phyloP scores from a whole-genome alignment of 2,888 invertebrate species.

The Schrankia costaestrigalis region DNA sequence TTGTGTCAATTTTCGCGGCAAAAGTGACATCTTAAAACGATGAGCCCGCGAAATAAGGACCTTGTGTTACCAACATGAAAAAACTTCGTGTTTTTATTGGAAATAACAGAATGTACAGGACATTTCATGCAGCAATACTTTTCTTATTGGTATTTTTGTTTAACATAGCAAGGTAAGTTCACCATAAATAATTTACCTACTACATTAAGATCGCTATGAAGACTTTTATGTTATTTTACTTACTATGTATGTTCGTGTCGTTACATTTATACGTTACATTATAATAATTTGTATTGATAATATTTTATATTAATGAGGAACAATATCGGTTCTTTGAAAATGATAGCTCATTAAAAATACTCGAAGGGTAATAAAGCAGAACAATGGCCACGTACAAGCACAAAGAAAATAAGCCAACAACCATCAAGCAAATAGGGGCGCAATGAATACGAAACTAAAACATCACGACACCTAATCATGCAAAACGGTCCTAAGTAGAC shows the following conservation, averaged over 20 bases:
- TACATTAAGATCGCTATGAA: too few species aligned
- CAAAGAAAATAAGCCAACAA: slow-evolving; percentile 38
- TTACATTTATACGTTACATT: background rate
- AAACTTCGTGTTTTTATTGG: slow-evolving; percentile 43
- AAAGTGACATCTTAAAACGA: slow-evolving; percentile 58
- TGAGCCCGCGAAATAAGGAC: slow-evolving; percentile 62
- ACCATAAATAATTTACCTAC: slow-evolving; percentile 4
- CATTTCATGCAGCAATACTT: slow-evolving; percentile 56
- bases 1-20: slow-evolving; percentile 42
- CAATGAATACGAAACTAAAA: slow-evolving; percentile 55
- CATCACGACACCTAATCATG: slow-evolving; percentile 62
- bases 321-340: slow-evolving; percentile 11
- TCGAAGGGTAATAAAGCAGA: slow-evolving; percentile 18
- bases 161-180: slow-evolving; percentile 67
- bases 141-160: slow-evolving; percentile 62
- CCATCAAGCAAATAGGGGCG: slow-evolving; percentile 45
- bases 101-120: slow-evolving; percentile 67
- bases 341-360: slow-evolving; percentile 23
- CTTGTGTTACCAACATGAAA: slow-evolving; percentile 76
- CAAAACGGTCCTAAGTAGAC: slow-evolving; percentile 58
- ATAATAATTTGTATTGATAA: slow-evolving; percentile 7
- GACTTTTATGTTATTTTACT: too few species aligned
- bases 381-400: slow-evolving; percentile 27
- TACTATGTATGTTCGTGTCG: background rate
- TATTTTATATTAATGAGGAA: slow-evolving; percentile 15